Conservation (phyloP, 2,797 vertebrate species). For the Protosalanx chinensis region DNA sequence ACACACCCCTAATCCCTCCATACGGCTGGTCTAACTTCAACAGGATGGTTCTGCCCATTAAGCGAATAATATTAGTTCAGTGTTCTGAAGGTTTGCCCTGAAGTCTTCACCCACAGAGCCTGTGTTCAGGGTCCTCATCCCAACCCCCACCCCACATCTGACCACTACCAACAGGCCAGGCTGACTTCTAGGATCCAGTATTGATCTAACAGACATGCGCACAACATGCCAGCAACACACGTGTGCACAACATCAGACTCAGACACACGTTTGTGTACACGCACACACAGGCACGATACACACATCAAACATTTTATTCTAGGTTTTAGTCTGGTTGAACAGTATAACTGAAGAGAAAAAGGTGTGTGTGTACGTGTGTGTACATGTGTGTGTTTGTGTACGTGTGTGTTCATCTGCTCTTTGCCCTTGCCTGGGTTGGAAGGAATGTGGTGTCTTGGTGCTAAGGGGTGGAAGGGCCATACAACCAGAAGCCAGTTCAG, state of each 20-base stretch:
- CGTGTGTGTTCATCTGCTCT: not conserved
- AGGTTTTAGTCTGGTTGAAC: no score
- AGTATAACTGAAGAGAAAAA: not conserved
- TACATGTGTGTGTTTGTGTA: not conserved
- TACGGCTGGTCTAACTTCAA: not conserved
- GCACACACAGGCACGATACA: not conserved
- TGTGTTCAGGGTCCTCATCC: not conserved
- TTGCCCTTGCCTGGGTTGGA: not conserved
- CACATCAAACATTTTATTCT: not conserved
- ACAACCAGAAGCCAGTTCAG: not conserved
- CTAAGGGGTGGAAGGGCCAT: not conserved
- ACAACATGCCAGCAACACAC: not conserved
- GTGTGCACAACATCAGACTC: not conserved
- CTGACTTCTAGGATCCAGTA: not conserved
- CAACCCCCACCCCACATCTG: not conserved
- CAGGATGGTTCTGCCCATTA: not conserved
- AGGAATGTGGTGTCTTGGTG: not conserved
- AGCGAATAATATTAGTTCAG: not conserved
- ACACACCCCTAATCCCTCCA: not conserved
- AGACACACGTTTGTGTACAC: not conserved
- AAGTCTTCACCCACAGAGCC: not conserved
- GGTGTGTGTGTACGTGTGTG: not conserved
- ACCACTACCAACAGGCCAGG: not conserved
- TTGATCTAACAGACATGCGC: slow-evolving; percentile 7
- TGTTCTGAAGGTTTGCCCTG: not conserved